Evolutionary conservation across 2,113 vertebrate species (phyloP), one percentile per base, ranked within the genome.

Genomic region (Turnix velox): DNA sequence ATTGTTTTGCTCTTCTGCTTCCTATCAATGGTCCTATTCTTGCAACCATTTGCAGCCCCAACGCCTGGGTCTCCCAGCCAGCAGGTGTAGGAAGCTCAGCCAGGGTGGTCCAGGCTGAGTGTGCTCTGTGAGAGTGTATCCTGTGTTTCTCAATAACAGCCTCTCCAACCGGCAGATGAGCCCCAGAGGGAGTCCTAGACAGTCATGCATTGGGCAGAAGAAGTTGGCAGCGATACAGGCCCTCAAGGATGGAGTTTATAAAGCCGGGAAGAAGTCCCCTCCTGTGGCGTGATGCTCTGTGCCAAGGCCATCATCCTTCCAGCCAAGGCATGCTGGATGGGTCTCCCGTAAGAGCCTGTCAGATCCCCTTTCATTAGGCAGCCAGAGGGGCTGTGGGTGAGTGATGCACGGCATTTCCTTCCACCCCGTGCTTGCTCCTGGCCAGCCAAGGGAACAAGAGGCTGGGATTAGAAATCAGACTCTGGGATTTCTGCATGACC

Each of bases 311-410:
- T 96, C 95, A 94, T 93, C 94, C 67, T 93, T 86, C 86, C 92
- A 96, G 88, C 88, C 92, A 75, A 96, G 65, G 85, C 78, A 8
- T 52, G 65, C 87, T 84, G 92, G 95, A 92, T 87, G 84, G 88
- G 79, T 78, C 88, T 91, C 96, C 95, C 27, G 17, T 73, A 88
- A 96, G 95, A 95, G 68, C 90, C 93, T 97, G 96, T 96, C 97
- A 97, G 74, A n/a, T n/a, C 49, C 94, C 93, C 95, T 76, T 92
- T 96, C 96, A 96, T 92, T 85, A 94, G 79, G 89, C 96, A 97
- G 96, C 96, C 73, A 7, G 78, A 93, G 95, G 95, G 92, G 84
- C 84, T 90, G 92, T 97, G 25, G 18, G 84, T 94, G 92, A 95
- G 71, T 83, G 95, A 93, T 89, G 77, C 73, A 67, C 40, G 11